These are phyloP conservation scores for Chromobotia macracanthus DNA, from an alignment of 2,797 vertebrate genomes.

Conservation along the genomic window DNA sequence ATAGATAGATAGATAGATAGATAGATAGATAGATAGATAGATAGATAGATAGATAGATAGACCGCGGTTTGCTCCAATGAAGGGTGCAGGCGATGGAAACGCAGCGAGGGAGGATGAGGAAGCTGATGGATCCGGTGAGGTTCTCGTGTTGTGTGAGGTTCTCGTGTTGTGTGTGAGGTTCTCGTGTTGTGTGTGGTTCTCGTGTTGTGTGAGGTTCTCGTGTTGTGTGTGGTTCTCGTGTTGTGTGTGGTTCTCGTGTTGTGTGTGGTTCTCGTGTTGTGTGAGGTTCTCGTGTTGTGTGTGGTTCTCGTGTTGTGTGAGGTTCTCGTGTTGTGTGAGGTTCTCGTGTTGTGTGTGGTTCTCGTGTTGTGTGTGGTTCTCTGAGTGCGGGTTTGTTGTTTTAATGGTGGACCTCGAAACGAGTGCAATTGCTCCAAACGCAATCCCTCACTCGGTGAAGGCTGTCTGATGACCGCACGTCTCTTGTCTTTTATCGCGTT, in stretches of 20 bases:
- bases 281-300: too few species aligned
- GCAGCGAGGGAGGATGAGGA: conserved; percentile 29
- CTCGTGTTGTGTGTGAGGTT: too few species aligned
- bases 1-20: neutral
- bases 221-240: too few species aligned
- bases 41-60: neutral
- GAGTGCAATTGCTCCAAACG: neutral
- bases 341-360: too few species aligned
- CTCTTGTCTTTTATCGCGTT: too few species aligned
- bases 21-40: neutral
- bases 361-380: too few species aligned
- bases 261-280: too few species aligned
- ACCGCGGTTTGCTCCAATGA: conserved; percentile 43
- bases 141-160: neutral
- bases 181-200: too few species aligned
- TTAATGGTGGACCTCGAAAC: neutral
- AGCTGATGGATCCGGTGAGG: conserved; percentile 38
- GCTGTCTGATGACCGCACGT: too few species aligned
- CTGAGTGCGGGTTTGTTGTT: neutral
- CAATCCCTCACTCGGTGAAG: neutral
- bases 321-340: neutral
- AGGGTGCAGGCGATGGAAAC: conserved; percentile 47
- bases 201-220: too few species aligned
- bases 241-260: too few species aligned
- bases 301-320: too few species aligned